Base-by-base conservation (phyloP, 2,797 vertebrate species). In the Podarcis siculus region DNA sequence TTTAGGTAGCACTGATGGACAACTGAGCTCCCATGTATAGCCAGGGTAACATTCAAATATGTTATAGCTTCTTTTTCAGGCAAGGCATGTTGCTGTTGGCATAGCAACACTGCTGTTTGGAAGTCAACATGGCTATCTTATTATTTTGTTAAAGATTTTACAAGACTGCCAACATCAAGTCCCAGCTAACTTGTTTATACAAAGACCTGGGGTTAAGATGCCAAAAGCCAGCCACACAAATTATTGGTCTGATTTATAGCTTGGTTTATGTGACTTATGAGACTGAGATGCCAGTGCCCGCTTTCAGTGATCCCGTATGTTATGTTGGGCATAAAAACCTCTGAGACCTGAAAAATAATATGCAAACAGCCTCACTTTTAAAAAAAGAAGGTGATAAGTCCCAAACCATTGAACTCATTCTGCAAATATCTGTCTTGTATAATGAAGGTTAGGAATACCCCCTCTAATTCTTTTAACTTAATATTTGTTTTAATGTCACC, bases 101-200 rank as follows among this genome's bases (percentile, higher is more conserved):
- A 89, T 66, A 79, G 93, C 90, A 96, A 92, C 89, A 66, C 85
- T 91, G 69, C 78, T 89, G 3, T 90, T 72, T 93, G 89, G 77
- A 94, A 91, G 86, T 96, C 91, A 94, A 58, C 21, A 42, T 45
- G 92, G 91, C 78, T 93, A 10, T 84, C 64, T 93, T 79, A 85
- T 88, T 95, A 90, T 92, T 95, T 87, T 95, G 92, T 83, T 94
- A 93, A 89, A 90, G 88, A 87, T 91, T 86, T 91, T 91, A 92
- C 90, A 86, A 92, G 88, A 84, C 90, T 93, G 79, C 89, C 88
- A 90, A 30, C 82, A 25, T 90, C 42, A 86, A 89, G 92, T 95
- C 85, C 82, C 55, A 39, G 88, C 93, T 91, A 85, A 32, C 72
- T 79, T 35, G 27, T 89, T 93, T 94, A 82, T 84, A 45, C 83